Conservation (phyloP, 2,113 vertebrate genomes). For the Psittacara wagleri region DNA sequence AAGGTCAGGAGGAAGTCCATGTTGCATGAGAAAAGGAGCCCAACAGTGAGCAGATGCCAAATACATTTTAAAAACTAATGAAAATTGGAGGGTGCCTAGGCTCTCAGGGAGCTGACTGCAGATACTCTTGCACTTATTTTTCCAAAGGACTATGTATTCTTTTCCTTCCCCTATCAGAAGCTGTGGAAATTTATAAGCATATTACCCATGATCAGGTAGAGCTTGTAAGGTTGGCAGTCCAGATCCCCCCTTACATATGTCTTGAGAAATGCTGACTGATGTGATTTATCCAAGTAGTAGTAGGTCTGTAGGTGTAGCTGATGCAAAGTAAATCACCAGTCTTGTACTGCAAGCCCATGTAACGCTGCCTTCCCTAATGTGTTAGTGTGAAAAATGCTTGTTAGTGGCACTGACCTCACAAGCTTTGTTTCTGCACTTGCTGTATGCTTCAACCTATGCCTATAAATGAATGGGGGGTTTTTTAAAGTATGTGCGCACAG, state of each 20-base stretch:
- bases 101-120: neutral
- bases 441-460: neutral
- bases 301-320: neutral
- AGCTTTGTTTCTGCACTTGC: neutral
- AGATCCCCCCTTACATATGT: accelerated
- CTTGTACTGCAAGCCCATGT: neutral
- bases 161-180: neutral
- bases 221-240: neutral
- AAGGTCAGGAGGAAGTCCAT: neutral
- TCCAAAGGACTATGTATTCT: neutral
- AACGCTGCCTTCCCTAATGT: neutral
- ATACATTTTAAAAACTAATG: neutral
- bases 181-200: neutral
- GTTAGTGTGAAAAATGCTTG: neutral
- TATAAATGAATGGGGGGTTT: neutral
- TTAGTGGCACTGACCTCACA: neutral
- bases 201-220: neutral
- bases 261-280: neutral
- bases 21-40: neutral
- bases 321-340: neutral
- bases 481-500: neutral
- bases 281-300: neutral
- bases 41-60: neutral
- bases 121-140: neutral
- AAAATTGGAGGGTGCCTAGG: neutral